Evolutionary conservation across 2,888 invertebrate genomes (phyloP).

Genomic region (Chloromyia formosa): DNA sequence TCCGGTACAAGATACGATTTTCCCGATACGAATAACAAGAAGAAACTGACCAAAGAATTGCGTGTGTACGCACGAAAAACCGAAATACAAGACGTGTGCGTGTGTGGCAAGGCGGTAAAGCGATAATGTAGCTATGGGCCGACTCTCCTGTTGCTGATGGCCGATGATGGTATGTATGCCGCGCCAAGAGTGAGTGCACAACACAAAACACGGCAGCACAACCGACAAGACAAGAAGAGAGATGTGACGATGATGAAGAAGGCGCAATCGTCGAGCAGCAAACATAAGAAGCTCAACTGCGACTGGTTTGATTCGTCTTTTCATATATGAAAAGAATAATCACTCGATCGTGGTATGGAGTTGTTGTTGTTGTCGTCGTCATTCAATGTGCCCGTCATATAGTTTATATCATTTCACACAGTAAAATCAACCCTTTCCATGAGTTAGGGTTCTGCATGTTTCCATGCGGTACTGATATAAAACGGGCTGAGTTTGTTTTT

Average conservation of each 20-base stretch:
- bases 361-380: neutral
- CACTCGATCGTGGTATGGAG: neutral
- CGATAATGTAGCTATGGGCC: neutral
- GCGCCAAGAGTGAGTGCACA: no score
- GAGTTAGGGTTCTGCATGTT: neutral
- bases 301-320: slow-evolving; percentile 36
- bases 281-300: slow-evolving; percentile 15
- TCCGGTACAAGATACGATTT: slow-evolving; percentile 26
- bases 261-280: no score
- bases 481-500: no score
- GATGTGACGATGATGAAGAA: no score
- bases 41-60: slow-evolving; percentile 37
- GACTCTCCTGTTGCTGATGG: no score
- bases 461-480: neutral
- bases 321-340: slow-evolving; percentile 35
- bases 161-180: no score
- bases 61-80: slow-evolving; percentile 31
- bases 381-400: no score
- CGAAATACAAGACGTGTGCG: slow-evolving; percentile 20
- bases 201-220: no score
- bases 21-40: slow-evolving; percentile 38
- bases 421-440: neutral
- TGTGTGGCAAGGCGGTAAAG: slow-evolving; percentile 31
- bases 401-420: no score
- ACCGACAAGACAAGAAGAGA: no score